Evolutionary conservation across 2,113 vertebrate genomes (phyloP).

Genomic region (Oreochromis spilurus): DNA sequence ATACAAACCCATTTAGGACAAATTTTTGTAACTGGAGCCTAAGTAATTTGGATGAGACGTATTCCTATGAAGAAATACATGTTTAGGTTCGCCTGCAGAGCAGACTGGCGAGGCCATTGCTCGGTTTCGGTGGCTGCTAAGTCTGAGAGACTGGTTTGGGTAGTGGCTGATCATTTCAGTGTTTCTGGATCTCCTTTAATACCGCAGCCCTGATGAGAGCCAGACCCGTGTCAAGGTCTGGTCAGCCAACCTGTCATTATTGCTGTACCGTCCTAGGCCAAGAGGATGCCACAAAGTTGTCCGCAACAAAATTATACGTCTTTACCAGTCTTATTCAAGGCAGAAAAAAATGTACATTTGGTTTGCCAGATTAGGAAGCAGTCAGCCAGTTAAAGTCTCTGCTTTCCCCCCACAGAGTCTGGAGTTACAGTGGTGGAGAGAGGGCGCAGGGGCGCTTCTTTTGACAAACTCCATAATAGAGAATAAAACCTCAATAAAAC

Average conservation of each 20-base stretch:
- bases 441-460: conserved; percentile 2
- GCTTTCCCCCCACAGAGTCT: conserved; percentile 40
- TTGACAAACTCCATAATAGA: conserved; percentile 50
- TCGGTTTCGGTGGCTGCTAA: conserved; percentile 50
- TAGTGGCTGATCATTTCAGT: conserved; percentile 46
- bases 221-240: conserved; percentile 61
- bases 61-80: not conserved
- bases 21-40: not conserved
- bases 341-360: conserved; percentile 23
- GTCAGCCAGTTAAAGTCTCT: conserved; percentile 41
- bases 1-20: not conserved
- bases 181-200: conserved; percentile 40
- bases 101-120: conserved; percentile 2
- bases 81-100: not conserved
- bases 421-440: conserved; percentile 24
- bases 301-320: conserved; percentile 57
- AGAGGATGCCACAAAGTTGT: conserved; percentile 44
- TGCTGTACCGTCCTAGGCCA: conserved; percentile 28
- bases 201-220: conserved; percentile 46
- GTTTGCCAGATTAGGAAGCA: conserved; percentile 46
- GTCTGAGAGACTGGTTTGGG: conserved; percentile 47
- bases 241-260: conserved; percentile 65
- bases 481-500: conserved; percentile 64
- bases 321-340: conserved; percentile 29
- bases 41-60: not conserved